Percentiles rank a stretch among this genome's conserved stretches.
Conservation (phyloP, 2,797 vertebrate genomes). For the Bradypus variegatus region DNA sequence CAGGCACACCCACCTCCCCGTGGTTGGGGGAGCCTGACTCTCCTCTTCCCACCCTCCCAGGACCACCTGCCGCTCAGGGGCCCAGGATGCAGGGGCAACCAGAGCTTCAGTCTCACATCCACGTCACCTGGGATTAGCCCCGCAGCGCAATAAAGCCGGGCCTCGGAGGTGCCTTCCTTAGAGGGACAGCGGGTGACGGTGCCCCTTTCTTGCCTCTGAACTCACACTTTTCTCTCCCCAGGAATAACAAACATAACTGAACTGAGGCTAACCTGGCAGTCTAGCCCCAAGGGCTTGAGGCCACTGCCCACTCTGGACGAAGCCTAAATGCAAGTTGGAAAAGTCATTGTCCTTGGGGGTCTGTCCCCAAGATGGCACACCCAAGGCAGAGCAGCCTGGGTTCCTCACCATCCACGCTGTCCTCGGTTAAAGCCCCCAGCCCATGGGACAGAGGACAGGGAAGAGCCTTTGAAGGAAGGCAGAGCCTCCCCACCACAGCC, state of each 20-base stretch:
- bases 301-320: background rate
- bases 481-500: background rate
- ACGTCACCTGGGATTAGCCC: background rate
- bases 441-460: background rate
- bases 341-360: background rate
- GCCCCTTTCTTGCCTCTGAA: slow-evolving; percentile 12
- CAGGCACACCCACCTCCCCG: background rate
- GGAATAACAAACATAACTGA: background rate
- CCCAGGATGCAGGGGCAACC: background rate
- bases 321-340: slow-evolving; percentile 36
- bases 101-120: background rate
- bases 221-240: background rate
- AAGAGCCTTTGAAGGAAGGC: background rate
- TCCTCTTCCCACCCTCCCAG: background rate
- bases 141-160: background rate
- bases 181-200: background rate
- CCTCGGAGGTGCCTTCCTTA: background rate
- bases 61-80: background rate
- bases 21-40: too few species aligned
- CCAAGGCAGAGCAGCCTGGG: background rate
- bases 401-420: background rate
- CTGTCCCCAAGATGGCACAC: background rate
- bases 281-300: background rate
- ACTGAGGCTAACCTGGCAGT: background rate
- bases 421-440: background rate